Percentiles rank a stretch among this genome's conserved stretches.
These are phyloP conservation scores for Sander vitreus DNA, from an alignment of 2,113 vertebrate species.

Conservation along the genomic window DNA sequence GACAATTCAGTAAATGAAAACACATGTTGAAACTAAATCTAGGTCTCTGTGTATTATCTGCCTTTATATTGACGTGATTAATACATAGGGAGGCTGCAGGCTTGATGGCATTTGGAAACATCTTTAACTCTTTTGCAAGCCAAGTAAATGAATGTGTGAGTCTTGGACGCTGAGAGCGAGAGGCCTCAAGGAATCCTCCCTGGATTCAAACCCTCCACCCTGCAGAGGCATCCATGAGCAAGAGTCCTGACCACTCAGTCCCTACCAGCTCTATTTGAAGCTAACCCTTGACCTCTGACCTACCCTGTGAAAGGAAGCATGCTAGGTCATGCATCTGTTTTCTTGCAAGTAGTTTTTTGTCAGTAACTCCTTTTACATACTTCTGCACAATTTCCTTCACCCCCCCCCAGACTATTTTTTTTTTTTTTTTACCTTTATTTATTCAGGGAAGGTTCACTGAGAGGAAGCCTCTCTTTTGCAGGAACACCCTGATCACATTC, in stretches of 20 bases:
- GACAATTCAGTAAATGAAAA: constrained; percentile 68
- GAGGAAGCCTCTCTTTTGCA: no score
- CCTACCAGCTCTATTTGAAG: background rate
- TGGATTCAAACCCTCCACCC: constrained; percentile 7
- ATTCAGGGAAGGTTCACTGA: no score
- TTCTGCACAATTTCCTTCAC: background rate
- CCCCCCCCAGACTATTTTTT: no score
- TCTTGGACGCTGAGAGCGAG: background rate
- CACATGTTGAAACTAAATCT: constrained; percentile 70
- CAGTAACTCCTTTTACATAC: background rate
- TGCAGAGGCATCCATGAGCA: constrained; percentile 1
- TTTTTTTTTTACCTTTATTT: no score
- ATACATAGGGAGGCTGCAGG: background rate
- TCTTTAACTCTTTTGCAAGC: background rate
- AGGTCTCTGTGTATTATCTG: constrained; percentile 23
- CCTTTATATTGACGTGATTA: constrained; percentile 17
- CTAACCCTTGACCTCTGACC: constrained; percentile 9
- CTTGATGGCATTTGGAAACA: background rate
- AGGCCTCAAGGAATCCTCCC: background rate
- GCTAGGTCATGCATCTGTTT: constrained; percentile 4
- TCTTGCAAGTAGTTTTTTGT: constrained; percentile 14
- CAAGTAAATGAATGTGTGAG: background rate
- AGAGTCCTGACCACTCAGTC: background rate
- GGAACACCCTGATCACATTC: no score
- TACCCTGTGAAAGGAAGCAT: background rate